Evolutionary conservation across 2,888 invertebrate species (phyloP).

Genomic region (Odontothrips loti): DNA sequence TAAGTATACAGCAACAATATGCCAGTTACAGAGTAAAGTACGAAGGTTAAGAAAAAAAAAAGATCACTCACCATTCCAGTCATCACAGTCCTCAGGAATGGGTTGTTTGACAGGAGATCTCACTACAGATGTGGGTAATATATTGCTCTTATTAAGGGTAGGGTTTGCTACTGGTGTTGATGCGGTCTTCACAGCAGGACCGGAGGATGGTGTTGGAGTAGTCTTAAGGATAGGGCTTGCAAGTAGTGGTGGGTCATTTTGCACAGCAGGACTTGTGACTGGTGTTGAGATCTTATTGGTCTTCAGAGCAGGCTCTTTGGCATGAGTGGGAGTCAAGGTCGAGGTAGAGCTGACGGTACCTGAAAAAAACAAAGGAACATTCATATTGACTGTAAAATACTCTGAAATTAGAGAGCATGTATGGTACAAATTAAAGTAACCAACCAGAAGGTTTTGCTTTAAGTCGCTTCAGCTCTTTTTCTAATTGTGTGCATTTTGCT

Average conservation of each 20-base stretch:
- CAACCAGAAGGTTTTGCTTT: background rate
- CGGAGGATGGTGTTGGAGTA: background rate
- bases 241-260: background rate
- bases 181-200: background rate
- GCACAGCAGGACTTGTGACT: background rate
- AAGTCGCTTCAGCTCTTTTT: background rate
- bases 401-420: background rate
- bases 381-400: background rate
- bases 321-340: background rate
- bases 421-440: background rate
- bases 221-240: background rate
- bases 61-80: background rate
- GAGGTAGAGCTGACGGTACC: background rate
- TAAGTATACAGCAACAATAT: background rate
- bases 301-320: background rate
- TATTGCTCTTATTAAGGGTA: background rate
- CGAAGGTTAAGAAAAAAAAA: background rate
- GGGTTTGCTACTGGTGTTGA: background rate
- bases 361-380: background rate
- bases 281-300: background rate
- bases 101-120: background rate
- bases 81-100: background rate
- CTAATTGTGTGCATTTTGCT: background rate
- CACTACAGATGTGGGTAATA: background rate
- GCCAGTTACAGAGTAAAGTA: background rate